Evolutionary conservation across 2,797 vertebrate genomes (phyloP), one percentile per base, ranked within the genome.

Genomic region (Petrocephalus schoutedeni): DNA sequence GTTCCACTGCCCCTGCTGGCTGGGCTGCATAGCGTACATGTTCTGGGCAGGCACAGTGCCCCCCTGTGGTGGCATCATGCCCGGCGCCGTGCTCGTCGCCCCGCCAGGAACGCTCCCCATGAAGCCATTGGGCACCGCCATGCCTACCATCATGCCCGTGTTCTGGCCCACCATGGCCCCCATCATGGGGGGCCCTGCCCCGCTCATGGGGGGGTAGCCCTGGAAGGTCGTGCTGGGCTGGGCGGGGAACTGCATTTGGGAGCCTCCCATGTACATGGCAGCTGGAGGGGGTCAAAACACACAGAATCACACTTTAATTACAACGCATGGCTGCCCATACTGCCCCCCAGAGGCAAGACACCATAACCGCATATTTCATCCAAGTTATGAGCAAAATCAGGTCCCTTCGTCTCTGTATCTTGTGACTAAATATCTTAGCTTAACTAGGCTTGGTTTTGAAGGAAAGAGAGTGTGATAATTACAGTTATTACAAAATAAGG

Each of bases 121-220:
- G 93, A 97, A 98, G 90, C 97, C 97, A 84, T 98, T 99, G 86
- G 97, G 97, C 95, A 98, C 95, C 0, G 96, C 97, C 96, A 99
- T 95, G 91, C 97, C 97, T 19, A 97, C 96, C 97, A 99, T 97
- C 96, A 98, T 94, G 0, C 96, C 96, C 0, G 96, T 88, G 89
- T 91, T 97, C 89, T 96, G 97, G 90, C 96, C 97, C 95, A 98
- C 97, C 95, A 98, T 95, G 64, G 94, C 97, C 71, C 97, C 97
- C 93, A 98, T 96, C 91, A 99, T 96, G 0, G 97, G 93, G 83
- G 97, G 96, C 95, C 97, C 94, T 91, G 96, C 94, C 2, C 96
- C 92, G 6, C 96, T 97, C 96, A 99, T 97, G 53, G 96, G 93
- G 16, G 97, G 96, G 91, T 97, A 98, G 86, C 95, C 95, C 94